Evolutionary conservation across 2,797 vertebrate genomes (phyloP).

Genomic region (Cheirogaleus major): DNA sequence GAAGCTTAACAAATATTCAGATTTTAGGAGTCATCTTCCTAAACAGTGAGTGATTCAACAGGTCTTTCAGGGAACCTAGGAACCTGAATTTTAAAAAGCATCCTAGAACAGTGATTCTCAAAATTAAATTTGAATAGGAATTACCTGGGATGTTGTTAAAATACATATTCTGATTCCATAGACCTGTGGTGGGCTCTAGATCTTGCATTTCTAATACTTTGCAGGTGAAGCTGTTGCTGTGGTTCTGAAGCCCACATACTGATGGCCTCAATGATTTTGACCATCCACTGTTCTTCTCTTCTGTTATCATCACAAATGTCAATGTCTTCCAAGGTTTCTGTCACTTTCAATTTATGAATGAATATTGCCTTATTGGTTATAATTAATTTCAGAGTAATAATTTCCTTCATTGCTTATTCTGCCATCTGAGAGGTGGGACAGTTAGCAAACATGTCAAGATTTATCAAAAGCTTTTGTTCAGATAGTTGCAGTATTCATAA

Average conservation of each 20-base stretch:
- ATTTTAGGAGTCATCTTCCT: background rate
- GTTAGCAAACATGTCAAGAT: constrained; percentile 12
- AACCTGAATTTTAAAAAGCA: background rate
- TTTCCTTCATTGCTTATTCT: constrained; percentile 40
- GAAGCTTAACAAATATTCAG: background rate
- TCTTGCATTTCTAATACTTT: background rate
- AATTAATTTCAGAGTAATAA: constrained; percentile 17
- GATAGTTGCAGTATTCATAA: background rate
- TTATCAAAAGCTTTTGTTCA: background rate
- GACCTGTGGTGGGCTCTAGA: background rate
- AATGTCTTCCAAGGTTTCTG: constrained; percentile 30
- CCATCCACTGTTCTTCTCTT: background rate
- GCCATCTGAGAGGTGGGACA: background rate
- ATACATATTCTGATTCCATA: background rate
- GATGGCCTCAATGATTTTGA: background rate
- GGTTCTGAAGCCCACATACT: background rate
- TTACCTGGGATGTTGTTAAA: background rate
- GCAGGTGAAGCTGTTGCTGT: background rate
- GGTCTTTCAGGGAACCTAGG: background rate
- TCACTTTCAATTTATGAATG: constrained; percentile 19
- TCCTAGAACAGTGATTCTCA: background rate
- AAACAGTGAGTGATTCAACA: background rate
- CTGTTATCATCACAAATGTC: background rate
- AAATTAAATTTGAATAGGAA: background rate
- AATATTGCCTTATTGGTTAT: background rate